Conservation (phyloP, 2,797 vertebrate genomes). For the Bradypodion pumilum region DNA sequence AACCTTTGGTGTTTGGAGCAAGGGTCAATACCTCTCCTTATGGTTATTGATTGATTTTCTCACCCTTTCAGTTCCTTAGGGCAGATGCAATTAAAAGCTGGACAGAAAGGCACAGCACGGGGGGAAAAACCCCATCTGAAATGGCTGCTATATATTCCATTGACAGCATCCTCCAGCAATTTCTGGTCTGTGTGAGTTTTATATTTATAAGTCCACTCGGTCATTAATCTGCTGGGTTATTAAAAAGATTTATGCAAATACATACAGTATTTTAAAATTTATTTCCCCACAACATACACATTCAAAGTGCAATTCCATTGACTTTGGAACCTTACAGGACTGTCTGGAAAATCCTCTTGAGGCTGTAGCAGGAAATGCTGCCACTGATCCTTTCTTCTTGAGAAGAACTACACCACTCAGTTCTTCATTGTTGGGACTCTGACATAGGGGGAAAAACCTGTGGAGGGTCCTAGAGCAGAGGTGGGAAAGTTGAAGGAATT, state of each 20-base stretch:
- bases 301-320: too few species aligned
- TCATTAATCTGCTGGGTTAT: not conserved
- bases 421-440: too few species aligned
- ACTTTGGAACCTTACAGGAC: too few species aligned
- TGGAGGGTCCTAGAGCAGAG: too few species aligned
- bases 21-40: not conserved
- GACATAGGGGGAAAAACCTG: too few species aligned
- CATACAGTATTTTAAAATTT: not conserved
- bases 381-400: too few species aligned
- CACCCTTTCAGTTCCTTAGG: not conserved
- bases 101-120: not conserved
- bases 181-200: not conserved
- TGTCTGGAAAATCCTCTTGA: too few species aligned
- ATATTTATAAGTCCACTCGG: not conserved
- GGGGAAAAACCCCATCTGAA: too few species aligned
- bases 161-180: not conserved
- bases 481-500: too few species aligned
- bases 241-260: not conserved
- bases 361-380: too few species aligned
- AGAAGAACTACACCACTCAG: too few species aligned
- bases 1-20: not conserved
- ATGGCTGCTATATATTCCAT: not conserved
- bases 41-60: slow-evolving; percentile 8
- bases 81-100: not conserved
- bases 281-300: not conserved